A percentile compares a stretch with the other conserved stretches of the same genome.
Conservation (phyloP, 2,888 invertebrate genomes). For the Mechanitis messenoides region DNA sequence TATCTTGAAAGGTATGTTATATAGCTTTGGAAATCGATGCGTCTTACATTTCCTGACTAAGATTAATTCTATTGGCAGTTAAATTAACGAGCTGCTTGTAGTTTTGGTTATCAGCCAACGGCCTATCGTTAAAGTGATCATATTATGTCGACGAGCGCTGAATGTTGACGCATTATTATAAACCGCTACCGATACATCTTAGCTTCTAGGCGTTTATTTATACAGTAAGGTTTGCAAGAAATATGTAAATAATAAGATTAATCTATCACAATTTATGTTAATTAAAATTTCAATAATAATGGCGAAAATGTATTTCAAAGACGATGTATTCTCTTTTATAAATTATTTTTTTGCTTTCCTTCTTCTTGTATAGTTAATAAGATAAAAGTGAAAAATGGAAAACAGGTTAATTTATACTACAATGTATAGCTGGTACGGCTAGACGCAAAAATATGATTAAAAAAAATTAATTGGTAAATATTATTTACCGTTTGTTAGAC, state of each 20-base stretch:
- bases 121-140: constrained; percentile 27
- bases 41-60: constrained; percentile 18
- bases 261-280: too few species aligned
- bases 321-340: too few species aligned
- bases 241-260: neutral
- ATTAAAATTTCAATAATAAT: too few species aligned
- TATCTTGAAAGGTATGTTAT: constrained; percentile 6
- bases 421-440: too few species aligned
- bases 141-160: constrained; percentile 28
- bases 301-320: too few species aligned
- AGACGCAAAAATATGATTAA: too few species aligned
- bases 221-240: constrained; percentile 14
- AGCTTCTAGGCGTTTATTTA: constrained; percentile 17
- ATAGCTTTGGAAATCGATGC: constrained; percentile 10
- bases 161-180: constrained; percentile 31
- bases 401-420: too few species aligned
- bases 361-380: too few species aligned
- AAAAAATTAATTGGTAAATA: too few species aligned
- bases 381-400: too few species aligned
- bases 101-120: constrained; percentile 25
- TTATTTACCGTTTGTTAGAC: too few species aligned
- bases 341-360: too few species aligned
- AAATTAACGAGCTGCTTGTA: constrained; percentile 27
- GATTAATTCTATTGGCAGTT: constrained; percentile 26
- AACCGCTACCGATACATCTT: constrained; percentile 20